phyloP scores from a whole-genome alignment of 2,113 vertebrate species.

The Upupa epops region DNA sequence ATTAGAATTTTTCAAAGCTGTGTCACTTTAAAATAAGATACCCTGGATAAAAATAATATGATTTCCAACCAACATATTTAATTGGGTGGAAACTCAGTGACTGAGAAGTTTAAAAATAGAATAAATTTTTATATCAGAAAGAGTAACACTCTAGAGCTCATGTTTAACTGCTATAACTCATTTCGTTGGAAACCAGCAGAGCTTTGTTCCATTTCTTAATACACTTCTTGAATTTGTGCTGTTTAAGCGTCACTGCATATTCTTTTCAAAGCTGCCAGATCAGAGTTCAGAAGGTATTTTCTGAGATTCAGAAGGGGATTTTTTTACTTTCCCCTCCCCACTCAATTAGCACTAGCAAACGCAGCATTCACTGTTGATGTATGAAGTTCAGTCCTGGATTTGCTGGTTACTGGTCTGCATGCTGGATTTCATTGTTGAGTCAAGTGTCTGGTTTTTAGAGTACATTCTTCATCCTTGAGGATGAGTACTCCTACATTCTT shows the following conservation, averaged over 20 bases:
- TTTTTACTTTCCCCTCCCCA: not conserved
- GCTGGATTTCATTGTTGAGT: not conserved
- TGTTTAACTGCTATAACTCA: not conserved
- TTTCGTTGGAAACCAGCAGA: not conserved
- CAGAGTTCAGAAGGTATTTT: not conserved
- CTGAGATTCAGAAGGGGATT: not conserved
- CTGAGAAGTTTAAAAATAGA: not conserved
- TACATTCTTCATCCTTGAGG: too few species aligned
- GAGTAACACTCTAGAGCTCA: not conserved
- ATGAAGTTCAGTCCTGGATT: not conserved
- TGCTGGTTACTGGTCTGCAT: not conserved
- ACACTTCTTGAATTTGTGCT: not conserved
- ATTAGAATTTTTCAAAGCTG: not conserved
- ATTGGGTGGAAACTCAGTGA: not conserved
- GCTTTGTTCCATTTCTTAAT: not conserved
- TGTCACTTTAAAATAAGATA: conserved; percentile 10
- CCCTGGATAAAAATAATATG: not conserved
- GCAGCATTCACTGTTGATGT: not conserved
- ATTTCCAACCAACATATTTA: not conserved
- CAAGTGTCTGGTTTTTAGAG: not conserved
- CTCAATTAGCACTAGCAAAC: not conserved
- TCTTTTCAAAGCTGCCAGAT: not conserved
- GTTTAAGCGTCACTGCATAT: not conserved
- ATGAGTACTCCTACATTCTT: not conserved
- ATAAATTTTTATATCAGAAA: not conserved